Evolutionary conservation across 2,888 invertebrate species (phyloP).

Genomic region (Dendrolimus pini): DNA sequence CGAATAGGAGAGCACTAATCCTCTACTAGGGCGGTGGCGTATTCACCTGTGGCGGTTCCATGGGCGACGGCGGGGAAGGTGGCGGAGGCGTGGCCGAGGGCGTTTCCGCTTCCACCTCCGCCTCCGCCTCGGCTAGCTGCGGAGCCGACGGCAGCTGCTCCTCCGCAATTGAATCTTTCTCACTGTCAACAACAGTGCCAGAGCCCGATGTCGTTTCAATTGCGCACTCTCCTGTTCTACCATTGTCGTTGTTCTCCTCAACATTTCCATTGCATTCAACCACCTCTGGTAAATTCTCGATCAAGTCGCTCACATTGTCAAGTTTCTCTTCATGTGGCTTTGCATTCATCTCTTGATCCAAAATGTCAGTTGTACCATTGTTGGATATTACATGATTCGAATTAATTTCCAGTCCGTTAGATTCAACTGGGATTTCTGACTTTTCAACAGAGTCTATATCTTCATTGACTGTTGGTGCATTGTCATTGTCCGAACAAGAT

Average conservation of each 20-base stretch:
- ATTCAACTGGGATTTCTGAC: neutral
- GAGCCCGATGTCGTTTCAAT: slow-evolving; percentile 4
- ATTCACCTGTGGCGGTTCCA: slow-evolving; percentile 56
- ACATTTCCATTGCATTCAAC: slow-evolving; percentile 40
- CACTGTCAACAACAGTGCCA: slow-evolving; percentile 19
- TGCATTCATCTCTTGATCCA: neutral
- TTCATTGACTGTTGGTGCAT: neutral
- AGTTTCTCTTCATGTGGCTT: slow-evolving; percentile 22
- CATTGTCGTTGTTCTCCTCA: slow-evolving; percentile 11
- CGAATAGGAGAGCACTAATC: slow-evolving; percentile 43
- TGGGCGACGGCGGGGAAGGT: slow-evolving; percentile 16
- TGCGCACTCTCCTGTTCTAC: slow-evolving; percentile 10
- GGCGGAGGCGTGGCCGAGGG: slow-evolving; percentile 32
- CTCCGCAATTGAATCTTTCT: slow-evolving; percentile 17
- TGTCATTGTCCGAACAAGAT: neutral
- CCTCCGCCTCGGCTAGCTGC: slow-evolving; percentile 26
- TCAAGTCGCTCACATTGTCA: slow-evolving; percentile 29
- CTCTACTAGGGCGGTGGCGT: slow-evolving; percentile 62
- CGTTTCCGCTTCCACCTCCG: slow-evolving; percentile 21
- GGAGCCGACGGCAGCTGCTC: slow-evolving; percentile 24
- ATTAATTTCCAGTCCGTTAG: neutral
- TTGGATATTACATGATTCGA: neutral
- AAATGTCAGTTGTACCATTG: neutral
- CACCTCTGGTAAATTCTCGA: slow-evolving; percentile 23
- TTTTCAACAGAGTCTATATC: neutral